phyloP scores from a whole-genome alignment of 2,888 invertebrate genomes.

The Prenolepis imparis region DNA sequence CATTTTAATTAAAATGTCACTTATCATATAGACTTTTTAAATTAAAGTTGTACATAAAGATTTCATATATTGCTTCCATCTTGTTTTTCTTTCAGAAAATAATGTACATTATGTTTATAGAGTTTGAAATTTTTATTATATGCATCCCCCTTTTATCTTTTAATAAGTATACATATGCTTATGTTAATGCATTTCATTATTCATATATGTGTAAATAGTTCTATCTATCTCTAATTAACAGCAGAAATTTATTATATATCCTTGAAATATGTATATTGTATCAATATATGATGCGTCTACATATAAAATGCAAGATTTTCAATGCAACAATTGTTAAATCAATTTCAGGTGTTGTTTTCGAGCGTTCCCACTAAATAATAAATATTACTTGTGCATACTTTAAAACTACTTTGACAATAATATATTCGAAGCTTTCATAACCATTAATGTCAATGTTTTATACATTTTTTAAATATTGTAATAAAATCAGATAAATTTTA shows the following conservation, averaged over 20 bases:
- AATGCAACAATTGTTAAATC: slow-evolving; percentile 33
- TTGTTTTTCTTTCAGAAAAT: slow-evolving; percentile 14
- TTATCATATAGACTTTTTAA: not conserved
- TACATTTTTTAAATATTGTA: slow-evolving; percentile 41
- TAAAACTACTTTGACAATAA: slow-evolving; percentile 30
- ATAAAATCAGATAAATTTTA: slow-evolving; percentile 25
- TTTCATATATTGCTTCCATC: not conserved
- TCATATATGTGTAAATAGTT: slow-evolving; percentile 52
- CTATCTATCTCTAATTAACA: slow-evolving; percentile 64
- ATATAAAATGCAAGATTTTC: slow-evolving; percentile 53
- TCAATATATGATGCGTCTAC: slow-evolving; percentile 51
- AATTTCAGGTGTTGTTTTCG: slow-evolving; percentile 24
- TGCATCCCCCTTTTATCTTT: slow-evolving; percentile 27
- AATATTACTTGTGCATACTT: not conserved
- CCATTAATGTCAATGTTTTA: slow-evolving; percentile 25
- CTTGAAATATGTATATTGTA: slow-evolving; percentile 21
- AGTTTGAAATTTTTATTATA: slow-evolving; percentile 50
- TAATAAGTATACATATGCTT: slow-evolving; percentile 38
- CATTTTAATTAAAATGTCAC: not conserved
- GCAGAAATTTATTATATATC: slow-evolving; percentile 56
- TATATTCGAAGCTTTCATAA: not conserved
- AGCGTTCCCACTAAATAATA: slow-evolving; percentile 6
- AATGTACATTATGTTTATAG: slow-evolving; percentile 16
- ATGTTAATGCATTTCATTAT: slow-evolving; percentile 49
- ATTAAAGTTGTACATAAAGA: slow-evolving; percentile 8